phyloP scores from a whole-genome alignment of 2,888 invertebrate species.

The Urechis unicinctus region DNA sequence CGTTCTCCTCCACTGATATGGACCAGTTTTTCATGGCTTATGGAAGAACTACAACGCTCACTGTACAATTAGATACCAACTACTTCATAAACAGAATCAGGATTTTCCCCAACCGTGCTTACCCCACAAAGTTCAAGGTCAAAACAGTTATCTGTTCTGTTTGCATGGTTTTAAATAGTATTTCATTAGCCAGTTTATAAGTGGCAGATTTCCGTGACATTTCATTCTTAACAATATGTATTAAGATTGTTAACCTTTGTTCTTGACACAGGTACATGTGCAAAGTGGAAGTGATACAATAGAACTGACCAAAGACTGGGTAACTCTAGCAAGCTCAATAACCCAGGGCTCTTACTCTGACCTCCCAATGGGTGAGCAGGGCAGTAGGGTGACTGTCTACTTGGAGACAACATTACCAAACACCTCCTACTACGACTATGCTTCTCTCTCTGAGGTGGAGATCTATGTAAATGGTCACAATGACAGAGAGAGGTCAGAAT shows the following conservation, averaged over 20 bases:
- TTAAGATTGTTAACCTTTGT: too few relatives aligned
- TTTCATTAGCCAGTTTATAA: too few relatives aligned
- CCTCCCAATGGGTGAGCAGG: slow-evolving; percentile 21
- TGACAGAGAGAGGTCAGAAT: too few relatives aligned
- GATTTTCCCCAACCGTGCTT: slow-evolving; percentile 19
- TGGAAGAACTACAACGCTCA: slow-evolving; percentile 17
- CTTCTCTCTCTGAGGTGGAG: slow-evolving; percentile 28
- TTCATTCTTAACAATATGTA: too few relatives aligned
- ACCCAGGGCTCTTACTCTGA: slow-evolving; percentile 27
- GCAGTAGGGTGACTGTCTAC: slow-evolving; percentile 21
- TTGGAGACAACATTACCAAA: too few relatives aligned
- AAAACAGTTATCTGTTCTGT: not conserved
- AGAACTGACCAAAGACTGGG: too few relatives aligned
- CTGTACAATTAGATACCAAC: slow-evolving; percentile 18
- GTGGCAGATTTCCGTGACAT: too few relatives aligned
- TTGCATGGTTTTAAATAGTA: not conserved
- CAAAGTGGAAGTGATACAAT: too few relatives aligned
- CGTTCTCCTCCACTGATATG: not conserved
- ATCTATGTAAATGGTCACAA: slow-evolving; percentile 25
- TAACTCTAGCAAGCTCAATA: too few relatives aligned
- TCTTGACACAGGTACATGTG: too few relatives aligned
- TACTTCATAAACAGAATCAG: slow-evolving; percentile 26
- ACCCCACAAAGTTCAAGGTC: slow-evolving; percentile 28
- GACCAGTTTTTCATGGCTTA: slow-evolving; percentile 7
- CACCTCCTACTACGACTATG: too few relatives aligned